Percentiles rank a stretch among this genome's conserved stretches.
Evolutionary conservation across 2,888 invertebrate species (phyloP).

Genomic region (Eilema sororculum): DNA sequence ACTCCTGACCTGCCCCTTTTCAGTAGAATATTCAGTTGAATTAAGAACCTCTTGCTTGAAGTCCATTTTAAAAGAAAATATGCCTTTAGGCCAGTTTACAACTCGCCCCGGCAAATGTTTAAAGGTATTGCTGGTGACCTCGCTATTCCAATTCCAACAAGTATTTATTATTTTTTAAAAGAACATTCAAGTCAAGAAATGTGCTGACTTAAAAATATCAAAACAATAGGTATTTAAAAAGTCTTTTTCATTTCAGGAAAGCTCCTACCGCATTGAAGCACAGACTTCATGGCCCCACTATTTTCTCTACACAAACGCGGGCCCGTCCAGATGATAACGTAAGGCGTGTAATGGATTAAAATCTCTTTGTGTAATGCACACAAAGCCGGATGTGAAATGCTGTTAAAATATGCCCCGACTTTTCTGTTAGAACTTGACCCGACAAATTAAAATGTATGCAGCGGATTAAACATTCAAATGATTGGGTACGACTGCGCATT

Average conservation of each 20-base stretch:
- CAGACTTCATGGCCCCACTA: constrained; percentile 9
- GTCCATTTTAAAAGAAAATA: too few relatives aligned
- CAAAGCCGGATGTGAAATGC: constrained; percentile 45
- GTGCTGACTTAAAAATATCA: not conserved
- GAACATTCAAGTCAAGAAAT: not conserved
- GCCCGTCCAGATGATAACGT: constrained; percentile 51
- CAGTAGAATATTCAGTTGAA: too few relatives aligned
- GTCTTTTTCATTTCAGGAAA: not conserved
- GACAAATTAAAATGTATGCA: constrained; percentile 12
- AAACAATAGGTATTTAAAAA: not conserved
- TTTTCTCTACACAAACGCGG: constrained; percentile 41
- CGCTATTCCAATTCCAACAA: too few relatives aligned
- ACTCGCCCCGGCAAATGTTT: too few relatives aligned
- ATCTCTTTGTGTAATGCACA: constrained; percentile 52
- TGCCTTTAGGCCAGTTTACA: too few relatives aligned
- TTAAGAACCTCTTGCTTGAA: too few relatives aligned
- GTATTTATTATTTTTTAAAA: not conserved
- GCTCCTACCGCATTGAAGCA: not conserved
- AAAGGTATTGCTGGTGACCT: too few relatives aligned
- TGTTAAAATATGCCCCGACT: constrained; percentile 44
- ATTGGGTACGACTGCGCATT: not conserved
- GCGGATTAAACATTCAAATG: not conserved
- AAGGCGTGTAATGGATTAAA: constrained; percentile 61
- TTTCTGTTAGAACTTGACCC: constrained; percentile 24
- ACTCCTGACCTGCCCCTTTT: too few relatives aligned